These are phyloP conservation scores for Theretra japonica DNA, from an alignment of 2,888 invertebrate species.

Conservation along the genomic window DNA sequence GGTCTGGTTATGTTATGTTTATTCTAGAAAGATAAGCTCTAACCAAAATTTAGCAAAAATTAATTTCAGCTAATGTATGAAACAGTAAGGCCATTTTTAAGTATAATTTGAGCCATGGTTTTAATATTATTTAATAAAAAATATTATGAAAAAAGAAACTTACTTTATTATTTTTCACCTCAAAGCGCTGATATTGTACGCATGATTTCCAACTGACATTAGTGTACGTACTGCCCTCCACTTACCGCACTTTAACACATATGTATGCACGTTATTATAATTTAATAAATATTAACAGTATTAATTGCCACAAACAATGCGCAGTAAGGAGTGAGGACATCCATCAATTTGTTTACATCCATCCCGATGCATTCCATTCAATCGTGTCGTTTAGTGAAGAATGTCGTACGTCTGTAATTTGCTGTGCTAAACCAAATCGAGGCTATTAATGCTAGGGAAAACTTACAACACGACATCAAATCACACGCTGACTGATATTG, in stretches of 20 bases:
- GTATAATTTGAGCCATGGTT: not conserved
- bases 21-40: too few species aligned
- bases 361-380: constrained; percentile 48
- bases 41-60: too few species aligned
- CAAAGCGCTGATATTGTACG: too few species aligned
- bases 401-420: constrained; percentile 74
- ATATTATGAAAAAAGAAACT: not conserved
- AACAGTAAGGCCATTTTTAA: too few species aligned
- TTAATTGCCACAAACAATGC: constrained; percentile 6
- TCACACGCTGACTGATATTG: not conserved
- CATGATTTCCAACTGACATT: too few species aligned
- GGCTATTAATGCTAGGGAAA: constrained; percentile 24
- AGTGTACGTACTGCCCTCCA: not conserved
- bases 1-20: too few species aligned
- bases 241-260: not conserved
- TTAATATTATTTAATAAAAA: too few species aligned
- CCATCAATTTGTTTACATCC: constrained; percentile 39
- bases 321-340: constrained; percentile 8
- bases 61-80: too few species aligned
- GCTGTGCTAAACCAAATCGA: constrained; percentile 73
- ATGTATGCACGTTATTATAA: not conserved
- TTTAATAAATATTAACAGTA: not conserved
- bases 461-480: constrained; percentile 10
- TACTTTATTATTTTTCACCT: too few species aligned
- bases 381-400: constrained; percentile 54